Base-by-base conservation (phyloP, 2,797 vertebrate species). In the Nannoperca obscura region DNA sequence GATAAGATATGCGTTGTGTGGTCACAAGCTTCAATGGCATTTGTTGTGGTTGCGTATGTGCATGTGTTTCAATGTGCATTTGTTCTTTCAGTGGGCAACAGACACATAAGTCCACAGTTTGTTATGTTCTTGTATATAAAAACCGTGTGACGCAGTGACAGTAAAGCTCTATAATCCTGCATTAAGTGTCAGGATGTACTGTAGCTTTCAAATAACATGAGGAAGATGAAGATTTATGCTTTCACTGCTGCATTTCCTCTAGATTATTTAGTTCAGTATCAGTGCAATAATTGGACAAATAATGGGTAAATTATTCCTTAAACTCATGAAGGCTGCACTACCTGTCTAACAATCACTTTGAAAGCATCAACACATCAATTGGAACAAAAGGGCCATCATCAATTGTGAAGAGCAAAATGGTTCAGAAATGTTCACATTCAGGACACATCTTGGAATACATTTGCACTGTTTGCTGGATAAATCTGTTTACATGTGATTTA, bases 1-100 rank as follows among this genome's bases (percentile, higher is more conserved):
- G 78, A 82, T 84, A 86, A 82, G 68, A 52, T 79, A 27, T 62
- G 19, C 54, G 81, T 84, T 83, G 65, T 80, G 59, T 64, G 62
- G 64, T 71, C 53, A 58, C 22, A 17, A 47, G 61, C 69, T 86
- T 87, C 52, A 77, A 81, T 83, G 44, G 57, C 6, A 0, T 78
- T 77, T 63, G 38, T 80, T 79, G 67, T 77, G 44, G 40, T 50
- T 8, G 13, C 64, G 49, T 12, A 15, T 27, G 27, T 36, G 27
- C 15, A 0, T n/a, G 0, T 20, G 12, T 46, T 24, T 14, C 19
- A 34, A 4, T 64, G 40, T 59, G 36, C n/a, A 44, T 74, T 53
- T 55, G n/a, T 27, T 32, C 32, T 49, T 38, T 40, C 10, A 38
- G 46, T 36, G 15, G 34, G 54, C 54, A 47, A 58, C 47, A 8